Conservation (phyloP, 2,888 invertebrate genomes). For the Drosophila anomalata region DNA sequence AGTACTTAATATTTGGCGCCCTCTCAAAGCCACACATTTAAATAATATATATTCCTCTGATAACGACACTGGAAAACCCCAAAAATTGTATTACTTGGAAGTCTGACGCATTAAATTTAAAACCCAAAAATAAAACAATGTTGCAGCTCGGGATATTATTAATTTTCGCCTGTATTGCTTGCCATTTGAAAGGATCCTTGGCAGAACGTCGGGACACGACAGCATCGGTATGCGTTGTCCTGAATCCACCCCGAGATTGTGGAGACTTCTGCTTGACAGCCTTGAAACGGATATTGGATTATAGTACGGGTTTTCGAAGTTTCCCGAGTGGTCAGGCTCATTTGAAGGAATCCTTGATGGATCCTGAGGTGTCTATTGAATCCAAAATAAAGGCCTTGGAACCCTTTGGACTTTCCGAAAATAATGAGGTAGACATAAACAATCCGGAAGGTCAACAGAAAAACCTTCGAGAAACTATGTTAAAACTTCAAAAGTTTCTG, state of each 20-base stretch:
- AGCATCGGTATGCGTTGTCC: neutral
- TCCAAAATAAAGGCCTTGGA: neutral
- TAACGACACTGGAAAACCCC: neutral
- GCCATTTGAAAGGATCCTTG: neutral
- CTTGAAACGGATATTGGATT: neutral
- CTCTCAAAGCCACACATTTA: neutral
- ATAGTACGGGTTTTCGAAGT: neutral
- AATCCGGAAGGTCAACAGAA: neutral
- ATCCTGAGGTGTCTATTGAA: neutral
- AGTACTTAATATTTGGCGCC: neutral
- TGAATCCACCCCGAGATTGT: neutral
- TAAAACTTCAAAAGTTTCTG: neutral
- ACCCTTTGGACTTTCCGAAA: neutral
- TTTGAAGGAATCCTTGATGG: neutral
- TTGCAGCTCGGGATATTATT: neutral
- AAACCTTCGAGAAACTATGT: neutral
- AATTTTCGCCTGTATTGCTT: neutral
- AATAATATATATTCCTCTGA: neutral
- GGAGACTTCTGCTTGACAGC: neutral
- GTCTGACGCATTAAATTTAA: neutral
- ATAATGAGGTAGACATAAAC: neutral
- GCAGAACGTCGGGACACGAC: neutral
- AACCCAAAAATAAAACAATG: neutral
- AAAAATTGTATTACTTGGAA: too few species aligned
- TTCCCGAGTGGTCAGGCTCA: neutral